These are phyloP conservation scores for Brachionus paranguensis DNA, from an alignment of 1,140 invertebrate genomes.

Conservation along the genomic window DNA sequence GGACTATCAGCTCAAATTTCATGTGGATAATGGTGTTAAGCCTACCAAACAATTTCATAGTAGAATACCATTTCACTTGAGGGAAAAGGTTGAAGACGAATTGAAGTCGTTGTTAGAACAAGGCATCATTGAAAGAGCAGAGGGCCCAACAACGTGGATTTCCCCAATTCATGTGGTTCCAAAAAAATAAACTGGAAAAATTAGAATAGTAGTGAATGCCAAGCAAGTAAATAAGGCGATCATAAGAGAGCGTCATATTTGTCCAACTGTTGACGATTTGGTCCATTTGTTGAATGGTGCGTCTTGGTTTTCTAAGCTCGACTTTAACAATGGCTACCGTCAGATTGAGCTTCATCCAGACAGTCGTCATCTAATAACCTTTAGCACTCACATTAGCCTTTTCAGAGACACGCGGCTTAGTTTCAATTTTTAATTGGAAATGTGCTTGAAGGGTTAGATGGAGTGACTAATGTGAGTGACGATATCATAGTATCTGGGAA, in stretches of 20 bases:
- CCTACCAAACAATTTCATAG: neutral
- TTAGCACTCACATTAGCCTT: neutral
- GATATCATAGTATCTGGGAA: neutral
- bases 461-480: neutral
- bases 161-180: slow-evolving; percentile 46
- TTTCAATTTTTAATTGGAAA: neutral
- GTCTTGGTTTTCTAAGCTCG: neutral
- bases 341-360: neutral
- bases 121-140: slow-evolving; percentile 44
- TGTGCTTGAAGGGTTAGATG: neutral
- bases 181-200: slow-evolving; percentile 42
- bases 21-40: neutral
- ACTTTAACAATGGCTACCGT: neutral
- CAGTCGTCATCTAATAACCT: neutral
- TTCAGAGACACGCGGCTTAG: neutral
- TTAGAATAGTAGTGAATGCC: slow-evolving; percentile 6
- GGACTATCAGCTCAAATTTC: neutral
- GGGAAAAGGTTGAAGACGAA: neutral
- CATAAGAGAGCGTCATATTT: neutral
- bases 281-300: neutral
- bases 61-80: neutral
- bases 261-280: neutral
- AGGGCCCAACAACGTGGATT: slow-evolving; percentile 46
- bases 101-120: slow-evolving; percentile 19
- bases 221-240: neutral